Evolutionary conservation across 2,113 vertebrate genomes (phyloP), one percentile per base, ranked within the genome.

Genomic region (Nerophis lumbriciformis): DNA sequence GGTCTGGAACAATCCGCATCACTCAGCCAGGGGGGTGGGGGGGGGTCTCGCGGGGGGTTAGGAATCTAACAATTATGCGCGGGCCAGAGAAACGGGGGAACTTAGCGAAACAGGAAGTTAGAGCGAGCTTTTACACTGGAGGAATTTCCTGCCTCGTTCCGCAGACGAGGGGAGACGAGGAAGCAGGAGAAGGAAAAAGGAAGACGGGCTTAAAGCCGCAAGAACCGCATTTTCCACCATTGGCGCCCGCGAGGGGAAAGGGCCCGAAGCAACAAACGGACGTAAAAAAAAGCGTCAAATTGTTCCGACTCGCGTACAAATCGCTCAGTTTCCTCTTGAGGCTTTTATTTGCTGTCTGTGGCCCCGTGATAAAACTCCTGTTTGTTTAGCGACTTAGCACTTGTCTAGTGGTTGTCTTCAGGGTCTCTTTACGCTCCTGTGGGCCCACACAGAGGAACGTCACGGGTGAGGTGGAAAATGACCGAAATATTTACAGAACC

Each of bases 131-230:
- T 86, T 84, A 87, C 76, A 81, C 67, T 73, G 69, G 66, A 83
- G 83, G 85, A 87, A 86, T 88, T 91, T 91, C 87, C 86, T 88
- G 82, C 58, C 71, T 51, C 47, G 83, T 79, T 67, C 64, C 60
- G 15, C 35, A 56, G 76, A 53, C 66, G 61, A 66, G 14, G 53
- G 36, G 64, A 63, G 59, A 54, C 13, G 48, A 36, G 36, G 64
- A 56, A 49, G 49, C 42, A 36, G 57, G 38, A 50, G 5, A 53
- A 16, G 37, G 60, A 63, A 66, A 63, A 64, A 44, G 16, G 72
- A 60, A 70, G 45, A 56, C 47, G 28, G 49, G 62, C 56, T 72
- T 38, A 53, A 15, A 12, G 37, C 38, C 8, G 5, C 8, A 12
- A 57, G n/a, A 44, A 42, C 39, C 55, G 44, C 55, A 57, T 57